Percentiles rank a stretch among this genome's conserved stretches.
Conservation (phyloP, 1,140 invertebrate genomes). For the Neotoxoptera formosana region DNA sequence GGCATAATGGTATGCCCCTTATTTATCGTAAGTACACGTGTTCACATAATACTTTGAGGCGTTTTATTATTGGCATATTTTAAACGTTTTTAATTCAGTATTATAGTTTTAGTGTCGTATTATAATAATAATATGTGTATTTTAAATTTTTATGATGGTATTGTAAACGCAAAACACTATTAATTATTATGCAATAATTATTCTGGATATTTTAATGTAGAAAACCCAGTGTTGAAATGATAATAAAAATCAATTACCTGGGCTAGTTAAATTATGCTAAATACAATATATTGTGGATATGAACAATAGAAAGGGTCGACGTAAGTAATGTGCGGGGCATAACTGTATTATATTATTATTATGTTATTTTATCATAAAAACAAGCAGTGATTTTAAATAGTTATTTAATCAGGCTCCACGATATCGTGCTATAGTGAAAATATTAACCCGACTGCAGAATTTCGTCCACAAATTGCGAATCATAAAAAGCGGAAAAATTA, state of each 20-base stretch:
- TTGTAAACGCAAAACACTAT: not conserved
- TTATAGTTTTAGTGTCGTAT: not conserved
- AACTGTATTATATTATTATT: not conserved
- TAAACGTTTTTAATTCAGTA: not conserved
- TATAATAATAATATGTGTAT: not conserved
- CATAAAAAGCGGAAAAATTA: no score
- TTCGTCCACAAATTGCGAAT: no score
- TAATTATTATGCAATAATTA: conserved; percentile 6
- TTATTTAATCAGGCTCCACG: no score
- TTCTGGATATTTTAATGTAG: not conserved
- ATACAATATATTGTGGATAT: not conserved
- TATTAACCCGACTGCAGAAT: no score
- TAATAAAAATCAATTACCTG: conserved; percentile 11
- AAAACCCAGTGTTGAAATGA: not conserved
- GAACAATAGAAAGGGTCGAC: not conserved
- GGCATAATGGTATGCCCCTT: not conserved
- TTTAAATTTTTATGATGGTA: not conserved
- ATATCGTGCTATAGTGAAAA: no score
- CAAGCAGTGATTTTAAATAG: not conserved
- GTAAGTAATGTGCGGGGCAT: not conserved
- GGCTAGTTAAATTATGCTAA: not conserved
- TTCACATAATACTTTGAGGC: not conserved
- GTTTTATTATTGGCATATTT: not conserved
- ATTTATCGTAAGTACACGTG: not conserved
- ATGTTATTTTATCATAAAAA: not conserved